Base-by-base conservation (phyloP, 2,888 invertebrate species). In the Acanthacorydalis orientalis region DNA sequence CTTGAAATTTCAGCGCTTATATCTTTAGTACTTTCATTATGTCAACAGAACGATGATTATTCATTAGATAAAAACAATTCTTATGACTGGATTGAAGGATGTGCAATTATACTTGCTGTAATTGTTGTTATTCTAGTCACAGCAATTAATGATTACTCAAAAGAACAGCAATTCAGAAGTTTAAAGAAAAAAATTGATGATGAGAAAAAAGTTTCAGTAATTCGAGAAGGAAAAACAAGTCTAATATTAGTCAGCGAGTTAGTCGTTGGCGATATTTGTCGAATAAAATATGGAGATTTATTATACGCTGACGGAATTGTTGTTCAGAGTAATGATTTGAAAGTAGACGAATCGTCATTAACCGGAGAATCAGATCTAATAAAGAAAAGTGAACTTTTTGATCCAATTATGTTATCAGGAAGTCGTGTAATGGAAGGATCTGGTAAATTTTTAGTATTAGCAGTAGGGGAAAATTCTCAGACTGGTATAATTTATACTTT, bases 351-450 rank as follows among this genome's bases (percentile, higher is more conserved):
- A 72, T 96, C 95, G 51, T 96, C 97, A 57, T 75, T 98, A 59
- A 98, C 98, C 53, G 98, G 98, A 57, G 98, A 98, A 74, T 96
- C 97, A 48, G 98, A 98, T 73, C 96, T 97, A 76, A 96, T 98
- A 56, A 97, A 96, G 71, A 98, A 98, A 69, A 92, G 93, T 53
- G 85, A 89, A 69, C 65, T 77, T 50, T 79, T 75, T 61, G 97
- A 98, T 76, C 96, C 97, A 47, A 92, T 97, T 87, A 83, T 98
- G 62, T 80, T 98, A 63, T 97, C 97, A 60, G 91, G 91, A 70
- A 98, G 98, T 50, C 97, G 98, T 70, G 93, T 97, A 53, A 98
- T 98, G 98, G 98, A 98, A 72, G 98, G 98, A 53, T 96, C 95
- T 55, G 98, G 97, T 51, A 96, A 96, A 74, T 95, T 97, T 90